Evolutionary conservation across 1,140 invertebrate genomes (phyloP), one percentile per base, ranked within the genome.

Genomic region (Micrasema minimum): DNA sequence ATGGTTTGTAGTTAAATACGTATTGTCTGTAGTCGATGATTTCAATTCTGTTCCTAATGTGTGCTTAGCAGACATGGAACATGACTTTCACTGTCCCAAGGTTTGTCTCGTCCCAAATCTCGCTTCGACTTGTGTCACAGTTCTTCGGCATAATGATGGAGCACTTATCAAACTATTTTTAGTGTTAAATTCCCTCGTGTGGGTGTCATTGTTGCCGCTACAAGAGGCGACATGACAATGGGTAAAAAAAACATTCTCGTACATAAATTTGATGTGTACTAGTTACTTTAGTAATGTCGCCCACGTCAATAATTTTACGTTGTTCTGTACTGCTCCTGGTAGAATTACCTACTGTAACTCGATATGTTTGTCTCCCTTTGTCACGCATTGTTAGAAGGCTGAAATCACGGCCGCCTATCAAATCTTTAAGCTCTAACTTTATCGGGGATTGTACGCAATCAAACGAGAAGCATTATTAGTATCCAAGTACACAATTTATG

Each of bases 171-270:
- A 59, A 41, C 10, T 59, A 59, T 59, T 59, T 59, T 59, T 35
- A 59, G 37, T 59, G 18, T 38, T 53, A 26, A 4, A 23, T 53
- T 59, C 38, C 55, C 37, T 38, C 11, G 35, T 6, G 55, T 59
- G 16, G 55, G 55, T 18, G 55, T 59, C 35, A 59, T 59, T 59
- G 55, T 59, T 41, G 35, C 37, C 37, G 26, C 9, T 12, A 55
- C 51, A 55, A 51, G 12, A 51, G n/a, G n/a, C 22, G 50, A 55
- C 51, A 53, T 16, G 50, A 53, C 50, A 53, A 26, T 53, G 50
- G 14, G 50, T 26, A 53, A 26, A 53, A n/a, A 31, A 31, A 31
- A 31, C 26, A 31, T 31, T 31, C 26, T 31, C 23, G 51, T 14
- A 14, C 23, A 31, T 55, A 45, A 45, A 45, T n/a, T 31, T 31